phyloP scores from a whole-genome alignment of 2,888 invertebrate genomes.

The Mesopsocus fuscifrons region DNA sequence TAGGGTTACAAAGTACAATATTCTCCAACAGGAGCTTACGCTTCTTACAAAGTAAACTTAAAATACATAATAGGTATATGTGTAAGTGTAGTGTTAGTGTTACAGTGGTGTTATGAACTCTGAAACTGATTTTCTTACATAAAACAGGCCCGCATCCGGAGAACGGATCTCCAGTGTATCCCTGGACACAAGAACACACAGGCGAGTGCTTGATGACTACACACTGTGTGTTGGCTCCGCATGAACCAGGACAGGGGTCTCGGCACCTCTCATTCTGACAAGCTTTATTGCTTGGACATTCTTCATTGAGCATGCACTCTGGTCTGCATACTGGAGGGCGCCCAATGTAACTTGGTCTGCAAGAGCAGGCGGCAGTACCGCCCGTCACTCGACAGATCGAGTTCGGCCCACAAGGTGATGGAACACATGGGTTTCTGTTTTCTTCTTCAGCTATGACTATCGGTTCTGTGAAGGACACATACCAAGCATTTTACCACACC shows the following conservation, averaged over 20 bases:
- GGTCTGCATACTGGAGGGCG: slow-evolving; percentile 47
- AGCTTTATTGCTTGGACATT: slow-evolving; percentile 59
- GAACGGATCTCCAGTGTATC: slow-evolving; percentile 57
- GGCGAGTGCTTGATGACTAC: slow-evolving; percentile 36
- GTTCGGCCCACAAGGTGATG: slow-evolving; percentile 45
- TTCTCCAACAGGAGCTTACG: not conserved
- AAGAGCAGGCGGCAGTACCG: slow-evolving; percentile 44
- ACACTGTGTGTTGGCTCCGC: slow-evolving; percentile 33
- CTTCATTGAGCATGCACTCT: slow-evolving; percentile 46
- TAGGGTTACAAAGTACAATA: no score
- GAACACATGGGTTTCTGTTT: slow-evolving; percentile 35
- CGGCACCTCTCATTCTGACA: slow-evolving; percentile 59
- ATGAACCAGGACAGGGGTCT: slow-evolving; percentile 53
- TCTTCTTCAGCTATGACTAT: slow-evolving; percentile 18
- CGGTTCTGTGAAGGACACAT: no score
- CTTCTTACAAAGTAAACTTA: no score
- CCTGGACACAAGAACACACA: slow-evolving; percentile 47
- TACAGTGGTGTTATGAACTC: no score
- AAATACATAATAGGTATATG: no score
- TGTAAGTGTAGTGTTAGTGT: no score
- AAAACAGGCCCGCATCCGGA: slow-evolving; percentile 42
- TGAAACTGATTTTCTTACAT: no score
- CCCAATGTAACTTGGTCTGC: slow-evolving; percentile 37
- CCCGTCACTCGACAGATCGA: slow-evolving; percentile 48
- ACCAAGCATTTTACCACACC: not conserved